phyloP scores from a whole-genome alignment of 92 coral and sea anemone genomes.

The Isaurus tuberculatus region DNA sequence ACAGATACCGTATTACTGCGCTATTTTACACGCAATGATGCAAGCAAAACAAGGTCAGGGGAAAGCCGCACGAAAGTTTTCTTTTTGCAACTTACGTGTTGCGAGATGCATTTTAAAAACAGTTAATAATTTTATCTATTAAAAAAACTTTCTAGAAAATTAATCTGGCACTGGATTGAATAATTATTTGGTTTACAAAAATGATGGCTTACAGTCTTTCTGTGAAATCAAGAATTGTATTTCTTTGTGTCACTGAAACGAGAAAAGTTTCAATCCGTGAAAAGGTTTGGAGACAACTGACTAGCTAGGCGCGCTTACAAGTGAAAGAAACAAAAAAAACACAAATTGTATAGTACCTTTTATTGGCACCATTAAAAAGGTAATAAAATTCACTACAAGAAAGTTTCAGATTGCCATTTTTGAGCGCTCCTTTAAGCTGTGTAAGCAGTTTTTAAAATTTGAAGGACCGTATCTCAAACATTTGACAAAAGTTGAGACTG shows the following conservation, averaged over 20 bases:
- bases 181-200: not conserved
- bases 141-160: not conserved
- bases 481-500: not conserved
- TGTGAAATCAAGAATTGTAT: not conserved
- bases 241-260: constrained; percentile 1
- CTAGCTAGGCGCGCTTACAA: constrained; percentile 1
- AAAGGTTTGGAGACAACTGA: not conserved
- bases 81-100: constrained; percentile 14
- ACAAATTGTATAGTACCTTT: not conserved
- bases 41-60: not conserved
- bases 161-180: not conserved
- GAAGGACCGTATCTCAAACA: not conserved
- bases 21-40: constrained; percentile 5
- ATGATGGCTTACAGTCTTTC: not conserved
- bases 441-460: constrained; percentile 1
- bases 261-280: constrained; percentile 4
- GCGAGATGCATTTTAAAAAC: not conserved
- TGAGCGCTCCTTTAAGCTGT: not conserved
- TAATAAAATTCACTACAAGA: not conserved
- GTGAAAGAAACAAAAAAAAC: not conserved
- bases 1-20: constrained; percentile 15
- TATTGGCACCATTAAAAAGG: not conserved
- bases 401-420: not conserved
- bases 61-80: too few species aligned
- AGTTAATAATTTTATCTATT: not conserved